A percentile compares a stretch with the other conserved stretches of the same genome.
Evolutionary conservation across 2,113 vertebrate species (phyloP).

Genomic region (Sinocyclocheilus anshuiensis): DNA sequence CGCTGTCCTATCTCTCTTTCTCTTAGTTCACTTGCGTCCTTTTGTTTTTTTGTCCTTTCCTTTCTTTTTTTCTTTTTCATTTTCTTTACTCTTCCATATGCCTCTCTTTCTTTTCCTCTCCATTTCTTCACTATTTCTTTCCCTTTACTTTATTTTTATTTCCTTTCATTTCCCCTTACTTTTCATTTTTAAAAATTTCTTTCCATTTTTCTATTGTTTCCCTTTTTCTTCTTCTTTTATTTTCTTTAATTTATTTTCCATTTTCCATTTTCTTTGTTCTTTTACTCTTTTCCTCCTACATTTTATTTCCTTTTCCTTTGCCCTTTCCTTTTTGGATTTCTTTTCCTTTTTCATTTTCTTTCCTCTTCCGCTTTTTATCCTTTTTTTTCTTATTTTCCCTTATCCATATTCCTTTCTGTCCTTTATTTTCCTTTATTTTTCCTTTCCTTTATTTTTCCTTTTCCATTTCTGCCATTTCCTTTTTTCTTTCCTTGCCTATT

Average conservation of each 20-base stretch:
- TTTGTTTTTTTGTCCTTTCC: neutral
- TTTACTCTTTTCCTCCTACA: neutral
- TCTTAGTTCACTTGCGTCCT: neutral
- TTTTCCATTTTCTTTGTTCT: neutral
- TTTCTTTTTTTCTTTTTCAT: neutral
- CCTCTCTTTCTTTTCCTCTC: neutral
- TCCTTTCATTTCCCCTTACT: neutral
- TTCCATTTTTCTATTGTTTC: neutral
- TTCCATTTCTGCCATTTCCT: neutral
- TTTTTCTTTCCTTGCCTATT: neutral
- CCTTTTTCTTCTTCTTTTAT: neutral
- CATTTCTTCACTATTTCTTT: neutral
- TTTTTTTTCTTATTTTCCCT: neutral
- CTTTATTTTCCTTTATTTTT: too few species aligned
- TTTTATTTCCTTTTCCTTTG: neutral
- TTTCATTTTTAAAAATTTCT: neutral
- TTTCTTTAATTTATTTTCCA: neutral
- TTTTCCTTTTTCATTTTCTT: neutral
- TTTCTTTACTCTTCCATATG: neutral
- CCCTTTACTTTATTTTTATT: neutral
- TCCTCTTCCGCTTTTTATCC: neutral
- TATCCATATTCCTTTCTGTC: too few species aligned
- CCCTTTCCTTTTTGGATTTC: neutral
- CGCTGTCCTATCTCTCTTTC: slow-evolving; percentile 15
- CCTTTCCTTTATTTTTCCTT: neutral